Conservation (phyloP, 2,888 invertebrate species). For the Drosophila anomelani region DNA sequence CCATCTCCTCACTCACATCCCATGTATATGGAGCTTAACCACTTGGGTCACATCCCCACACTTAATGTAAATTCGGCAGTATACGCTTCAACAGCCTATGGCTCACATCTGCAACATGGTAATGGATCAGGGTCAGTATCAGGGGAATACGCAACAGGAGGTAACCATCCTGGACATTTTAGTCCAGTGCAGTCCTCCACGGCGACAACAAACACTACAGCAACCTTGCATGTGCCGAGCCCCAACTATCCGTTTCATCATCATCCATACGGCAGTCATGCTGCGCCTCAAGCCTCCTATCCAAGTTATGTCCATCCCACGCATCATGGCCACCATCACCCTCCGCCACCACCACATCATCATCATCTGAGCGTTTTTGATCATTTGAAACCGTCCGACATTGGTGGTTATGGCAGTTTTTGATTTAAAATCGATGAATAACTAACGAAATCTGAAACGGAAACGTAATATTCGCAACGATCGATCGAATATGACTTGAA, state of each 20-base stretch:
- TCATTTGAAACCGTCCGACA: slow-evolving; percentile 85
- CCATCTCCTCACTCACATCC: slow-evolving; percentile 49
- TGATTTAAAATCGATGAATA: slow-evolving; percentile 72
- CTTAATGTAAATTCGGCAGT: slow-evolving; percentile 84
- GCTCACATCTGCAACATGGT: slow-evolving; percentile 75
- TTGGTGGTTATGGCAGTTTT: slow-evolving; percentile 86
- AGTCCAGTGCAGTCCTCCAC: slow-evolving; percentile 43
- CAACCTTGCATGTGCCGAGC: slow-evolving; percentile 88
- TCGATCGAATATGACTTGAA: slow-evolving; percentile 8
- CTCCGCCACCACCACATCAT: slow-evolving; percentile 65
- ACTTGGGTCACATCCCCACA: slow-evolving; percentile 84
- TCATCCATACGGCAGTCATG: slow-evolving; percentile 69
- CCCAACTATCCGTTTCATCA: slow-evolving; percentile 88
- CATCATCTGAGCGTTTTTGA: slow-evolving; percentile 85
- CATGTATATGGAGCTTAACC: slow-evolving; percentile 85
- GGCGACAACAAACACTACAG: slow-evolving; percentile 33
- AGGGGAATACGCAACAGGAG: slow-evolving; percentile 44
- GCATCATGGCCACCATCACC: slow-evolving; percentile 58
- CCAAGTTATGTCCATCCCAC: slow-evolving; percentile 61
- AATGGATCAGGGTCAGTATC: slow-evolving; percentile 47
- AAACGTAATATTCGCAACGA: slow-evolving; percentile 2
- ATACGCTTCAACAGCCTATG: slow-evolving; percentile 73
- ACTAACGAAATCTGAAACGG: slow-evolving; percentile 3
- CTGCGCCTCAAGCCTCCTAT: slow-evolving; percentile 69
- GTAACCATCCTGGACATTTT: slow-evolving; percentile 39